phyloP scores from a whole-genome alignment of 2,888 invertebrate species.

The Lasioglossum marginatum region DNA sequence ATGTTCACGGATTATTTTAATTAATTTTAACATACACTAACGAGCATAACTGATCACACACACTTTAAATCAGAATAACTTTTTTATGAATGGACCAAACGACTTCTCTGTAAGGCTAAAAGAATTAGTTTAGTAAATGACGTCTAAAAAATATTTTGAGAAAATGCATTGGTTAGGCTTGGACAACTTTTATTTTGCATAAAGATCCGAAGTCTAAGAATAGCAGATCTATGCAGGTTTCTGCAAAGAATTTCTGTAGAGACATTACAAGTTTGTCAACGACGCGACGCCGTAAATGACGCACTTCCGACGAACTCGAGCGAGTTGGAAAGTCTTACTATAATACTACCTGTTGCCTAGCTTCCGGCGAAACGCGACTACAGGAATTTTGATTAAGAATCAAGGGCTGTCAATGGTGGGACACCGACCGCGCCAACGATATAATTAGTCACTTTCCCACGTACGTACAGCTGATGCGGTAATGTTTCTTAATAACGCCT shows the following conservation, averaged over 20 bases:
- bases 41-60: too few species aligned
- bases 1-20: too few species aligned
- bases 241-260: background rate
- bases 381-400: conserved; percentile 44
- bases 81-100: too few species aligned
- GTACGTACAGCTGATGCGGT: background rate
- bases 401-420: conserved; percentile 28
- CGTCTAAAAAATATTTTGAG: too few species aligned
- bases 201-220: too few species aligned
- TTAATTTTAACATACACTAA: too few species aligned
- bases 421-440: conserved; percentile 20
- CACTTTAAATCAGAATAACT: too few species aligned
- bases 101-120: too few species aligned
- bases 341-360: conserved; percentile 54
- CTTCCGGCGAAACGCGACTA: conserved; percentile 50
- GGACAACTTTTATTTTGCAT: too few species aligned
- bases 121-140: too few species aligned
- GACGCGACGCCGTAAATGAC: conserved; percentile 2
- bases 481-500: conserved; percentile 26
- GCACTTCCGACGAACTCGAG: conserved; percentile 23
- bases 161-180: too few species aligned
- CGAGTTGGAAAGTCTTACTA: conserved; percentile 33
- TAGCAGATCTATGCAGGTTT: background rate
- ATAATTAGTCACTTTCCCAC: conserved; percentile 56
- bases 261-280: background rate